Percentiles rank a stretch among this genome's conserved stretches.
These are phyloP conservation scores for Erebia epiphron DNA, from an alignment of 2,888 invertebrate species.

Conservation along the genomic window DNA sequence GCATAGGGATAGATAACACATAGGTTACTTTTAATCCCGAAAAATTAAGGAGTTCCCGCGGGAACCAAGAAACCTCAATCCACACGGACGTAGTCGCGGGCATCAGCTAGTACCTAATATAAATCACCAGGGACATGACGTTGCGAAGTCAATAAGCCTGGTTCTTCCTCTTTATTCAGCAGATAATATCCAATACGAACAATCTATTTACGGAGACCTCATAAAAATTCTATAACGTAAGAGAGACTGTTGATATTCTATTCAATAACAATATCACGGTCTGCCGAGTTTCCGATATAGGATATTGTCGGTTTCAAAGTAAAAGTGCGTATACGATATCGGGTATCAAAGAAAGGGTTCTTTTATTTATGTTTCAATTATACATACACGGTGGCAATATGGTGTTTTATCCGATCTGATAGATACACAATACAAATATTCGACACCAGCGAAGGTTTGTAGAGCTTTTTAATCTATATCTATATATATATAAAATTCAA, in stretches of 20 bases:
- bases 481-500: too few relatives aligned
- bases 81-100: too few relatives aligned
- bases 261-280: constrained; percentile 28
- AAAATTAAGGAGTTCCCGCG: too few relatives aligned
- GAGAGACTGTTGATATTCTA: constrained; percentile 16
- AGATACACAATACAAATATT: background rate
- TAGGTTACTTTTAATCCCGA: too few relatives aligned
- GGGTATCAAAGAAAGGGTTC: constrained; percentile 13
- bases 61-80: too few relatives aligned
- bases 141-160: too few relatives aligned
- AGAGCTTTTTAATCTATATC: too few relatives aligned
- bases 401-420: constrained; percentile 8
- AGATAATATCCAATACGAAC: background rate
- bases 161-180: background rate
- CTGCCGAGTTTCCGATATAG: constrained; percentile 17
- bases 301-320: constrained; percentile 15
- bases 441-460: constrained; percentile 2
- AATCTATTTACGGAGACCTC: background rate
- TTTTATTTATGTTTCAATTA: constrained; percentile 20
- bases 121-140: too few relatives aligned
- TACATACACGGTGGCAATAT: background rate
- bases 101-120: too few relatives aligned
- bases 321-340: constrained; percentile 11
- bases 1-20: too few relatives aligned
- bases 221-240: constrained; percentile 19